A percentile compares a stretch with the other conserved stretches of the same genome.
Conservation (phyloP, 2,888 invertebrate genomes). For the Nymphalis urticae region DNA sequence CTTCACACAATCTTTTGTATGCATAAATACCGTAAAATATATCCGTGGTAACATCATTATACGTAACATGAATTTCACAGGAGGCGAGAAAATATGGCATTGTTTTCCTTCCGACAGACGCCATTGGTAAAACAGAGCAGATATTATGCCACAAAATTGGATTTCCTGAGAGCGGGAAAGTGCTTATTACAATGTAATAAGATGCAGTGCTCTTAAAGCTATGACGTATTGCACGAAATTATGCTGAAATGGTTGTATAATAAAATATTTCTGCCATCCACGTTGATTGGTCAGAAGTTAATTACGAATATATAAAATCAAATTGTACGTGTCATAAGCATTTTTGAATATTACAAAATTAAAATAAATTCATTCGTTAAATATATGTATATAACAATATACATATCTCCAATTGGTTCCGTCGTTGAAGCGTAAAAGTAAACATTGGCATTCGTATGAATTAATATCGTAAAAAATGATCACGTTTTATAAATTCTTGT, state of each 20-base stretch:
- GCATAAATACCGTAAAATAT: conserved; percentile 31
- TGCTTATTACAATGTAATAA: conserved; percentile 12
- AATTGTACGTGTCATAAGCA: too few species aligned
- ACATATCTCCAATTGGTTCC: neutral
- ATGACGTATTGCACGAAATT: conserved; percentile 10
- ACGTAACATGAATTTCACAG: conserved; percentile 33
- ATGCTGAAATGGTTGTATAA: neutral
- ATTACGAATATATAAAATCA: too few species aligned
- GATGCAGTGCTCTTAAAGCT: conserved; percentile 1
- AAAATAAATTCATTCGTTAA: too few species aligned
- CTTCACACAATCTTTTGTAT: conserved; percentile 33
- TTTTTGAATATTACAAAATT: too few species aligned
- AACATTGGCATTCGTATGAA: conserved; percentile 1
- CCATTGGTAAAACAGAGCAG: conserved; percentile 33
- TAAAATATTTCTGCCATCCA: conserved; percentile 6
- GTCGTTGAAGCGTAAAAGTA: neutral
- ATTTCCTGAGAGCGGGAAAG: conserved; percentile 32
- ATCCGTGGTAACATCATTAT: conserved; percentile 31
- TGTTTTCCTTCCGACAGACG: conserved; percentile 49
- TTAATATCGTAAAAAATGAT: neutral
- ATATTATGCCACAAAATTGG: conserved; percentile 24
- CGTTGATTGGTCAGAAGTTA: neutral
- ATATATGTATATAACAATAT: too few species aligned
- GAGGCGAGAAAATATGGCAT: conserved; percentile 40
- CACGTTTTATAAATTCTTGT: neutral